Evolutionary conservation across 2,113 vertebrate genomes (phyloP).

Genomic region (Formicarius rufipectus): DNA sequence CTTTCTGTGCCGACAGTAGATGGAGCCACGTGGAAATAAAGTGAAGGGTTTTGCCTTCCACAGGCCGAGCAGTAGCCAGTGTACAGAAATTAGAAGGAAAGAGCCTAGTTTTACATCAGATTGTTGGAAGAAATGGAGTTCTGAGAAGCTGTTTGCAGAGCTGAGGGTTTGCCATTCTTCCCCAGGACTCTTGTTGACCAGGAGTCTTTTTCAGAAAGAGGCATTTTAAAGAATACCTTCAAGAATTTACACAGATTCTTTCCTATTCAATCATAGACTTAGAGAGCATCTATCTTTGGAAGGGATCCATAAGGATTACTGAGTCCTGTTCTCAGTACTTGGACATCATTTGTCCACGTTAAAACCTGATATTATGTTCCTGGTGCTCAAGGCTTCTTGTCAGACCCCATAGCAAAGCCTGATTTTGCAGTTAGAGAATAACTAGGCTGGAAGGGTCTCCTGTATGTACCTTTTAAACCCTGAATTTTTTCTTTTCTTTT

Average conservation of each 20-base stretch:
- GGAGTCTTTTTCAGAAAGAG: neutral
- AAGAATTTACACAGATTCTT: neutral
- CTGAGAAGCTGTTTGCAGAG: neutral
- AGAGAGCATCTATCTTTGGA: neutral
- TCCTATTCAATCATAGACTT: neutral
- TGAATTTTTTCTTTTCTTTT: neutral
- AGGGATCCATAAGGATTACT: neutral
- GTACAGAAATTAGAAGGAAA: neutral
- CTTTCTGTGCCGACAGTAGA: neutral
- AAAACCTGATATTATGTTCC: neutral
- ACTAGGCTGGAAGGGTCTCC: neutral
- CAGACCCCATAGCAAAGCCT: neutral
- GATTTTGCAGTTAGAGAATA: neutral
- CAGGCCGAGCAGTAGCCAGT: neutral
- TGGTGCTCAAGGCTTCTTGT: neutral
- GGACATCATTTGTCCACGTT: neutral
- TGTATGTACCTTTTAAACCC: neutral
- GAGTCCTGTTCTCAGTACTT: neutral
- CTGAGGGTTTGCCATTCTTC: neutral
- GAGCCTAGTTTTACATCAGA: neutral
- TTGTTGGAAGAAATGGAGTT: neutral
- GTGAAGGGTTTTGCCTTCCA: neutral
- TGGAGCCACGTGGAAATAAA: neutral
- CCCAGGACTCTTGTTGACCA: neutral
- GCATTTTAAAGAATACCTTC: neutral